These are phyloP conservation scores for Adineta ricciae DNA, from an alignment of 2,888 invertebrate genomes.

Conservation along the genomic window DNA sequence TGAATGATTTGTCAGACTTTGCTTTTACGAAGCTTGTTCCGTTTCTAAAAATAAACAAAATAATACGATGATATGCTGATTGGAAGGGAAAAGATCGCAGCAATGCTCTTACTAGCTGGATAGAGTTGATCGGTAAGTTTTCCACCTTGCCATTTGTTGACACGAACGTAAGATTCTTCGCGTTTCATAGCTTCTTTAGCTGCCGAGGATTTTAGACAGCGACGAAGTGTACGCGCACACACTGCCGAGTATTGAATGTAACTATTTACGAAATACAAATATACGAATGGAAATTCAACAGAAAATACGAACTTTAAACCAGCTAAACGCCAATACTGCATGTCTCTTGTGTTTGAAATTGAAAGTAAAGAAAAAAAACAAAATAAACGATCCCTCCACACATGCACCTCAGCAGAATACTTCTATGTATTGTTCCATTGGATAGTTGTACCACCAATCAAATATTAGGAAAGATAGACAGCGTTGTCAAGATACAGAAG, in stretches of 20 bases:
- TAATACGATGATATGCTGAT: no score
- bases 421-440: background rate
- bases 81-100: background rate
- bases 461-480: background rate
- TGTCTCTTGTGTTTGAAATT: background rate
- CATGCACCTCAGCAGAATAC: background rate
- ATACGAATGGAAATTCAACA: conserved; percentile 52
- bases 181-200: conserved; percentile 66
- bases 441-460: background rate
- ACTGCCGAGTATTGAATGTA: conserved; percentile 92
- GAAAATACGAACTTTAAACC: background rate
- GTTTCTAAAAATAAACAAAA: background rate
- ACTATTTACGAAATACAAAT: conserved; percentile 36
- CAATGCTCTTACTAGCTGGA: background rate
- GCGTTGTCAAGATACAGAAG: background rate
- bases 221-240: conserved; percentile 71
- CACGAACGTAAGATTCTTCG: conserved; percentile 65
- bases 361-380: background rate
- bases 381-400: background rate
- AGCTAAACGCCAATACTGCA: conserved; percentile 21
- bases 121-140: conserved; percentile 49
- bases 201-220: conserved; percentile 67
- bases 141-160: conserved; percentile 80
- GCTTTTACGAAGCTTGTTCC: background rate
- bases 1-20: background rate